Evolutionary conservation across 2,888 invertebrate species (phyloP).

Genomic region (Drosophila sordidapex): DNA sequence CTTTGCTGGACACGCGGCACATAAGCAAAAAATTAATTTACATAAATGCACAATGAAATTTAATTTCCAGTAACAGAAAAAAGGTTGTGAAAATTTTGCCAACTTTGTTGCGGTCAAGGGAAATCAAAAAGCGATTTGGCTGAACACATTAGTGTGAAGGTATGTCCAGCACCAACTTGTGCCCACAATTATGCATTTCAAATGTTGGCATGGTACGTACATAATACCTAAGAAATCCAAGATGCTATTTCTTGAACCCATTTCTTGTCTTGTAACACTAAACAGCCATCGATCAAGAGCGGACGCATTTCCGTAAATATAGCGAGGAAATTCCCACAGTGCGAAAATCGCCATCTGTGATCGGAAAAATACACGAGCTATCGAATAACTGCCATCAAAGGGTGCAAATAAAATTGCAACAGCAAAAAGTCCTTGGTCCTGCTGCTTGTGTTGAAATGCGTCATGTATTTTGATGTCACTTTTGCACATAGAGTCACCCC

Average conservation of each 20-base stretch:
- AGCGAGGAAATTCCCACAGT: constrained; percentile 67
- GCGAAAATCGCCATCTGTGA: constrained; percentile 62
- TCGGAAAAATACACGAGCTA: constrained; percentile 75
- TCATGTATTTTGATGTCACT: background rate
- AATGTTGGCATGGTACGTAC: background rate
- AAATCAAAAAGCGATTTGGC: constrained; percentile 33
- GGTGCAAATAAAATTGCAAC: constrained; percentile 72
- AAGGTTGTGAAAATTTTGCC: constrained; percentile 9
- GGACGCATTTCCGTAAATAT: constrained; percentile 55
- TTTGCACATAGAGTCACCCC: constrained; percentile 51
- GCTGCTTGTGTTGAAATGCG: background rate
- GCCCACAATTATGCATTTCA: background rate
- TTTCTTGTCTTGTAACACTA: constrained; percentile 49
- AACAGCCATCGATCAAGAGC: constrained; percentile 66
- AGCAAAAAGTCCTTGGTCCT: constrained; percentile 50
- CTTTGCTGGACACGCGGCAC: constrained; percentile 55
- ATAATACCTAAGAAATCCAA: constrained; percentile 23
- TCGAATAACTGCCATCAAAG: constrained; percentile 82
- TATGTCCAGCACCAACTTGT: constrained; percentile 1
- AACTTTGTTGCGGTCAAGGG: constrained; percentile 51
- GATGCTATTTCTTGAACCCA: constrained; percentile 39
- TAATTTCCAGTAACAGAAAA: constrained; percentile 23
- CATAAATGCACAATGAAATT: constrained; percentile 31
- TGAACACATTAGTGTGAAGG: constrained; percentile 49
- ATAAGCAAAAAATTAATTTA: constrained; percentile 35